Conservation (phyloP, 2,888 invertebrate genomes). For the Parapristionchus giblindavisi region DNA sequence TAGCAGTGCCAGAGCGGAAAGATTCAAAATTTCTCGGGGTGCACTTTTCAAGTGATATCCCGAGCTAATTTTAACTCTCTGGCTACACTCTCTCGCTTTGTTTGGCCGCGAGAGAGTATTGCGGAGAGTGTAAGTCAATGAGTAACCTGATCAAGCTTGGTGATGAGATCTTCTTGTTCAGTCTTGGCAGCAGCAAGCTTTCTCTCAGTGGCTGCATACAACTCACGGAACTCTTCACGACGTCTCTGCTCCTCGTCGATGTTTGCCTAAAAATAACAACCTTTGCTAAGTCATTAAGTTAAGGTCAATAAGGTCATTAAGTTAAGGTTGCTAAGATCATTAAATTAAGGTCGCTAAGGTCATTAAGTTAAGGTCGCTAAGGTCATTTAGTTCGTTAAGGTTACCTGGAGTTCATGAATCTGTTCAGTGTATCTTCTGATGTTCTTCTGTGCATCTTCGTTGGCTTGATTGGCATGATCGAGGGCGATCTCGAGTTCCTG, state of each 20-base stretch:
- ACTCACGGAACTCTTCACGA: conserved; percentile 89
- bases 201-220: conserved; percentile 94
- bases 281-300: not conserved
- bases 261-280: conserved; percentile 32
- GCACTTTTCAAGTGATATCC: too few species aligned
- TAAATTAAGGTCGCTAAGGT: too few species aligned
- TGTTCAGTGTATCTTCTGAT: conserved; percentile 87
- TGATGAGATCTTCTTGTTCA: conserved; percentile 82
- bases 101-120: too few species aligned
- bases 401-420: conserved; percentile 77
- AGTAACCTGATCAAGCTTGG: conserved; percentile 86
- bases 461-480: conserved; percentile 94
- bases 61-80: too few species aligned
- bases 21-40: too few species aligned
- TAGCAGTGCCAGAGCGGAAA: too few species aligned
- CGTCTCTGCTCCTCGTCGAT: conserved; percentile 98
- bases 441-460: conserved; percentile 73
- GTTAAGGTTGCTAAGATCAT: too few species aligned
- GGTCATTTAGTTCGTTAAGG: not conserved
- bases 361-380: not conserved
- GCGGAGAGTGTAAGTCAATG: not conserved
- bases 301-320: not conserved
- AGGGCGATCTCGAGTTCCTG: conserved; percentile 94
- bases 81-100: too few species aligned
- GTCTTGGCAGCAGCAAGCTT: conserved; percentile 72